A percentile compares a stretch with the other conserved stretches of the same genome.
Evolutionary conservation across 2,888 invertebrate species (phyloP).

Genomic region (Cynaeus angustus): DNA sequence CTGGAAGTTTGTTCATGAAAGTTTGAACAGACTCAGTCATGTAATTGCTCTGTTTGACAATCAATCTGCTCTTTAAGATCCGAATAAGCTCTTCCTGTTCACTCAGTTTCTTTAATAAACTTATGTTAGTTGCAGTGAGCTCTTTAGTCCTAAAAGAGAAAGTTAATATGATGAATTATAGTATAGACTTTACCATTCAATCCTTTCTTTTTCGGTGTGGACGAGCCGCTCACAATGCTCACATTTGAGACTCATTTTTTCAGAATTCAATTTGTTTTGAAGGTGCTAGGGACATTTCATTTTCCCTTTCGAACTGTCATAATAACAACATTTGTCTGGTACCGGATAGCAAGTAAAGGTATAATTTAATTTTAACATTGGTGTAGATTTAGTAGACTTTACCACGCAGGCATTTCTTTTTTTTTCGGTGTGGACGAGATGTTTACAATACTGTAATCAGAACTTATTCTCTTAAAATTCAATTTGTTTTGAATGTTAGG

Average conservation of each 20-base stretch:
- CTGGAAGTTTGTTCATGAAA: background rate
- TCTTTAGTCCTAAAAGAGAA: slow-evolving; percentile 34
- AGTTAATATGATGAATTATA: background rate
- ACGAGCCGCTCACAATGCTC: slow-evolving; percentile 28
- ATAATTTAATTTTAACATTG: too few relatives aligned
- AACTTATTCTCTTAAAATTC: too few relatives aligned
- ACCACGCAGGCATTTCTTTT: too few relatives aligned
- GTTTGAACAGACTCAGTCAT: slow-evolving; percentile 14
- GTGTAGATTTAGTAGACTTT: too few relatives aligned
- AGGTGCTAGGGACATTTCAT: background rate
- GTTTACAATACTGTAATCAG: too few relatives aligned
- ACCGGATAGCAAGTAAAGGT: too few relatives aligned
- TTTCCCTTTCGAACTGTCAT: background rate
- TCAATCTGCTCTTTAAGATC: slow-evolving; percentile 23
- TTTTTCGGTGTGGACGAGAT: too few relatives aligned
- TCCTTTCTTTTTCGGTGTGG: slow-evolving; percentile 17
- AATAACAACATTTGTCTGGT: too few relatives aligned
- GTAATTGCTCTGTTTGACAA: slow-evolving; percentile 25
- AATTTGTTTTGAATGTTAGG: too few relatives aligned
- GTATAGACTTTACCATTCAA: slow-evolving; percentile 32
- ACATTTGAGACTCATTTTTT: slow-evolving; percentile 25
- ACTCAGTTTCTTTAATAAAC: slow-evolving; percentile 14
- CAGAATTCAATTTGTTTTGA: slow-evolving; percentile 12
- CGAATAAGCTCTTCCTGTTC: slow-evolving; percentile 35
- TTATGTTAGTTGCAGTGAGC: slow-evolving; percentile 14